Conservation (phyloP, 2,797 vertebrate species). For the Eulemur albifrons region DNA sequence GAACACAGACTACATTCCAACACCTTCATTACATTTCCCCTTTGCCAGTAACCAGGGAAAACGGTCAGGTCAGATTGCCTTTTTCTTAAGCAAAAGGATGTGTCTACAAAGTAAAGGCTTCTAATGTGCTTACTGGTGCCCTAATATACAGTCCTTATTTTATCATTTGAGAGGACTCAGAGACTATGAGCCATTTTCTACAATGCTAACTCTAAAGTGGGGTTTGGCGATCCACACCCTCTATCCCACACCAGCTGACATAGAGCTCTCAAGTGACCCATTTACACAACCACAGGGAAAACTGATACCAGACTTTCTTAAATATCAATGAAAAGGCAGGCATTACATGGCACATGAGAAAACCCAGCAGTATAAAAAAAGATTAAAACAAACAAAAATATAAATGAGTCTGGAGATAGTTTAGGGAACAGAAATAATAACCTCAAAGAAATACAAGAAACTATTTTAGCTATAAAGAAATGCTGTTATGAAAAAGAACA, state of each 20-base stretch:
- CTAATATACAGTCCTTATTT: neutral
- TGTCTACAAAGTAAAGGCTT: neutral
- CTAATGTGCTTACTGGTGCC: neutral
- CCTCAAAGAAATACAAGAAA: neutral
- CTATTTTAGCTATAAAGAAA: neutral
- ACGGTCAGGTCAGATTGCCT: neutral
- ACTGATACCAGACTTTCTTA: neutral
- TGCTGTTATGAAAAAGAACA: neutral
- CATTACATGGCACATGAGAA: neutral
- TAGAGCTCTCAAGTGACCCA: neutral
- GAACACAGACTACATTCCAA: neutral
- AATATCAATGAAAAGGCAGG: neutral
- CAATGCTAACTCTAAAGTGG: neutral
- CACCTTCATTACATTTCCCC: neutral
- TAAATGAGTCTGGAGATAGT: neutral
- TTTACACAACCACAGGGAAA: neutral
- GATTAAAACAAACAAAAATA: conserved; percentile 19
- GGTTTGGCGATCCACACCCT: neutral
- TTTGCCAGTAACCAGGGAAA: neutral
- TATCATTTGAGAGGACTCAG: neutral
- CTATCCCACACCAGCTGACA: neutral
- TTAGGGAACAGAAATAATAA: neutral
- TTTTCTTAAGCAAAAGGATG: neutral
- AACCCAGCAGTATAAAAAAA: neutral
- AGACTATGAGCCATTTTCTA: neutral